Percentiles rank a stretch among this genome's conserved stretches.
These are phyloP conservation scores for Aphelocoma californica DNA, from an alignment of 2,797 vertebrate species.

Conservation along the genomic window DNA sequence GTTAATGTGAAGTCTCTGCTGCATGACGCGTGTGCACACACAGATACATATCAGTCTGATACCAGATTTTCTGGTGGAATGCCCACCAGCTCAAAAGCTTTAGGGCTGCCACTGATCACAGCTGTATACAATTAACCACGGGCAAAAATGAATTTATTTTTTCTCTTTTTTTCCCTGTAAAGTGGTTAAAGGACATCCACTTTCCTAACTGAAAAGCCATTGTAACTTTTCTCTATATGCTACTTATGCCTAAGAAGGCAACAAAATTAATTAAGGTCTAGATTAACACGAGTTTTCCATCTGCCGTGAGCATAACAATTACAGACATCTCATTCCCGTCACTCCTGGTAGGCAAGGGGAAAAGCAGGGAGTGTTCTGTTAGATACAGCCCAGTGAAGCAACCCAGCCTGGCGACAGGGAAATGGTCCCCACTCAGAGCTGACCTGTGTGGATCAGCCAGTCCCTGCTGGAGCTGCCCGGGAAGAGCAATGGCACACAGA, in stretches of 20 bases:
- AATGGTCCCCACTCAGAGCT: fast-evolving
- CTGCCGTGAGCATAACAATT: neutral
- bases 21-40: fast-evolving
- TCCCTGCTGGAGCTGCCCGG: neutral
- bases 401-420: neutral
- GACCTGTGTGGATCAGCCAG: fast-evolving
- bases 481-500: neutral
- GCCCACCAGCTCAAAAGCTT: neutral
- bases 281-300: neutral
- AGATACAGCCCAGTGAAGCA: neutral
- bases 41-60: neutral
- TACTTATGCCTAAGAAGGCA: neutral
- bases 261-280: neutral
- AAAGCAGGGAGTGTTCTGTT: neutral
- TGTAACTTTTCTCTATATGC: neutral
- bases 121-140: neutral
- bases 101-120: neutral
- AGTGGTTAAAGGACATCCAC: neutral
- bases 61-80: neutral
- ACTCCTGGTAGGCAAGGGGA: neutral
- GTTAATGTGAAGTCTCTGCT: neutral
- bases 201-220: neutral
- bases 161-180: fast-evolving
- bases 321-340: fast-evolving
- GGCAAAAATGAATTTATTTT: neutral